phyloP scores from a whole-genome alignment of 2,888 invertebrate genomes.

The Eurois occulta region DNA sequence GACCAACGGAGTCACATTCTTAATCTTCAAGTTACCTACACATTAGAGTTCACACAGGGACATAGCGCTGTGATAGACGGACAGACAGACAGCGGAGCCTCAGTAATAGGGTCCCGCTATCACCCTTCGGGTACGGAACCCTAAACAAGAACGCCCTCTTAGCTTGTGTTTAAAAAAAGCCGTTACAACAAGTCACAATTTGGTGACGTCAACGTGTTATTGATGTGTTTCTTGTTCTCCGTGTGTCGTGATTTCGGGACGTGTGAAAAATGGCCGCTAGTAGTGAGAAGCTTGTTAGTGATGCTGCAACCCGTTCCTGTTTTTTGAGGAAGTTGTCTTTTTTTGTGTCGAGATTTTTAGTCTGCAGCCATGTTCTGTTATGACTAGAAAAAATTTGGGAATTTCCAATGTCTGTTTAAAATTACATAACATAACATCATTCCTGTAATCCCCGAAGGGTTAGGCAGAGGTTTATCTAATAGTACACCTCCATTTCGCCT shows the following conservation, averaged over 20 bases:
- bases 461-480: too few species aligned
- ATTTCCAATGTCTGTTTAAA: too few species aligned
- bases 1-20: not conserved
- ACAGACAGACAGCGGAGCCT: not conserved
- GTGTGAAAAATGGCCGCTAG: conserved; percentile 40
- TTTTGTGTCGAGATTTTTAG: not conserved
- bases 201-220: conserved; percentile 55
- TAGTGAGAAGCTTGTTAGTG: conserved; percentile 41
- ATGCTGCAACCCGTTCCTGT: conserved; percentile 21
- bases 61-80: not conserved
- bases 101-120: not conserved
- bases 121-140: not conserved
- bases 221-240: conserved; percentile 60
- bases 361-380: not conserved
- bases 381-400: not conserved
- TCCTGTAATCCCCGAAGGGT: too few species aligned
- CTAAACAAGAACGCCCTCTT: conserved; percentile 48
- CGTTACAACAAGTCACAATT: conserved; percentile 62
- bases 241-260: conserved; percentile 50
- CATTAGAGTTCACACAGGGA: not conserved
- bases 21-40: not conserved
- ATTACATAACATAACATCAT: too few species aligned
- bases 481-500: too few species aligned
- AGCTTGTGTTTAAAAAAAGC: conserved; percentile 64
- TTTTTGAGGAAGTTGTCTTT: conserved; percentile 3